These are phyloP conservation scores for Amblyopsis rosae DNA, from an alignment of 2,113 vertebrate species.

Conservation along the genomic window DNA sequence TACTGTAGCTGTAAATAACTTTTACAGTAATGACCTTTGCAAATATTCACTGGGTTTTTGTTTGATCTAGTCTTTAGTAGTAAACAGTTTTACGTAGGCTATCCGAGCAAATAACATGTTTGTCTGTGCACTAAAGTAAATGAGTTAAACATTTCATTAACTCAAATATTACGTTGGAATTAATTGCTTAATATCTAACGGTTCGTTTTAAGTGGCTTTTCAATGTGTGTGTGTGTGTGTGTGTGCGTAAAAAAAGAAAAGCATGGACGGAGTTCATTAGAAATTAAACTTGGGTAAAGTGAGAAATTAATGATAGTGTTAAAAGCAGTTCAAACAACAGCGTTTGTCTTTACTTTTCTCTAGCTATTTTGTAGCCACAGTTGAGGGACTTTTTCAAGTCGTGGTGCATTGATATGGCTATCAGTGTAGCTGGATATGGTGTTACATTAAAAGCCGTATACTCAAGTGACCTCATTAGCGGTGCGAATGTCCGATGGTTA, in stretches of 20 bases:
- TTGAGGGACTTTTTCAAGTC: slow-evolving; percentile 13
- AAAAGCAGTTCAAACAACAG: slow-evolving; percentile 55
- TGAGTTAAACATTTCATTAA: no score
- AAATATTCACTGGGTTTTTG: no score
- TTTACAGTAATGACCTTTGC: no score
- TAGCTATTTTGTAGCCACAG: slow-evolving; percentile 7
- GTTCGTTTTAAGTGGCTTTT: no score
- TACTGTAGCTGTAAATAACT: no score
- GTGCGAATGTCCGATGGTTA: slow-evolving; percentile 25
- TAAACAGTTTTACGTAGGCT: no score
- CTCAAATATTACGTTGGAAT: no score
- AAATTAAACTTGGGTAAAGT: slow-evolving; percentile 62
- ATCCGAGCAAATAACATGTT: no score
- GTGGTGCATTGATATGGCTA: slow-evolving; percentile 11
- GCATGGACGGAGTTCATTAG: slow-evolving; percentile 54
- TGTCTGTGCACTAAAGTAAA: no score
- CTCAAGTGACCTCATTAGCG: slow-evolving; percentile 63
- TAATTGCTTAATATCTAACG: no score
- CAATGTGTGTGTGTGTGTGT: background rate
- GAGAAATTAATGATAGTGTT: slow-evolving; percentile 59
- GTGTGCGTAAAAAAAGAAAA: slow-evolving; percentile 21
- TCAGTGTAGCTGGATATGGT: slow-evolving; percentile 36
- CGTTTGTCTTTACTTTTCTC: slow-evolving; percentile 14
- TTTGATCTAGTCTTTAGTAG: no score
- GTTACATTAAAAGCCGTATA: slow-evolving; percentile 48